These are phyloP conservation scores for Carcharodon carcharias DNA, from an alignment of 2,797 vertebrate species.

Conservation along the genomic window DNA sequence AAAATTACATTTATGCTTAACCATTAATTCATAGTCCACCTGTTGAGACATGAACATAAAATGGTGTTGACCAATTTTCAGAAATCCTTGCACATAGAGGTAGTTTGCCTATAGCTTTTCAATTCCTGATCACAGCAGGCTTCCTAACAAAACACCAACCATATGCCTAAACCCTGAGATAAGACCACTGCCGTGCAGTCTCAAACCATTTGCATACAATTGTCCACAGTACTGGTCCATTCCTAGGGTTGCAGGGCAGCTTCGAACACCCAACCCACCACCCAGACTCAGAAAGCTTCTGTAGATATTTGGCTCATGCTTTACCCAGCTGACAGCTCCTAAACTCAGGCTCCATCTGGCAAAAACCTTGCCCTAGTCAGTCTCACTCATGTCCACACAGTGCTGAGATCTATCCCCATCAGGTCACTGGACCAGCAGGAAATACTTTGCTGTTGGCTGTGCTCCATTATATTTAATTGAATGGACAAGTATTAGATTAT, in stretches of 20 bases:
- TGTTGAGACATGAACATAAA: not conserved
- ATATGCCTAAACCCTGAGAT: not conserved
- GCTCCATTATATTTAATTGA: not conserved
- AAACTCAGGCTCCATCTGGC: not conserved
- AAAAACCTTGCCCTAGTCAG: too few relatives aligned
- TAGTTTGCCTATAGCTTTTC: not conserved
- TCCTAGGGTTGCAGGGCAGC: not conserved
- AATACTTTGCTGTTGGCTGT: too few relatives aligned
- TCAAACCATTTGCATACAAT: not conserved
- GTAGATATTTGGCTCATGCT: not conserved
- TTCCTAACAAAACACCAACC: not conserved
- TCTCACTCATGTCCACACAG: too few relatives aligned
- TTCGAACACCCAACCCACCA: not conserved
- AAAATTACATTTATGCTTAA: not conserved
- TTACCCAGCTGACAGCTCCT: not conserved
- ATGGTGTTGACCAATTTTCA: not conserved
- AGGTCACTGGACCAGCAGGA: too few relatives aligned
- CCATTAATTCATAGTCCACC: not conserved
- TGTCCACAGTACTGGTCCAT: not conserved
- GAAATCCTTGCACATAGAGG: too few relatives aligned
- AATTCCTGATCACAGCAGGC: not conserved
- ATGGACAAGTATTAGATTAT: not conserved
- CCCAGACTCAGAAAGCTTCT: not conserved
- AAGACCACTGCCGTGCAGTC: not conserved
- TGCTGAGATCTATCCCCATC: too few relatives aligned